Evolutionary conservation across 1,140 invertebrate species (phyloP), one percentile per base, ranked within the genome.

Genomic region (Caenorhabditis tropicalis): DNA sequence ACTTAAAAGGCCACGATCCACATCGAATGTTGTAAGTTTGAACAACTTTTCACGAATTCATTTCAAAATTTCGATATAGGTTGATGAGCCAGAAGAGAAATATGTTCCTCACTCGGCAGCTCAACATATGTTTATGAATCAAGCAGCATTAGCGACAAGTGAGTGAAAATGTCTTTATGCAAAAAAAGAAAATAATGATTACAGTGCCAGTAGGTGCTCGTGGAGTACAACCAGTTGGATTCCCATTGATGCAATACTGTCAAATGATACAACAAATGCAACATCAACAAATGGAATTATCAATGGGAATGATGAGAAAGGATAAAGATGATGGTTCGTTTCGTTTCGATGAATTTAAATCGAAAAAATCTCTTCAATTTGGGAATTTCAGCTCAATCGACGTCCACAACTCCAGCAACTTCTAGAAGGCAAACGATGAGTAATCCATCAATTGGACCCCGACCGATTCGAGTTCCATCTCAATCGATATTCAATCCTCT

Each of bases 261-360:
- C 65, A 74, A 24, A 74, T 74, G 65, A 74, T 74, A 24, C 65
- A 74, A 24, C 65, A 74, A 74, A 74, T 74, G 65, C 65, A 74
- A 31, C 36, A 74, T 74, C 65, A 74, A n/a, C 16, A 46, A 7
- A 74, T 74, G 65, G 65, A 74, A n/a, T 74, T n/a, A 9, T 36
- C 65, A 31, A 46, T 74, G n/a, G 19, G 12, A 46, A 43, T 74
- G 33, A 43, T 74, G n/a, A 74, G 65, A n/a, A 74, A 74, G 16
- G 65, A 74, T 16, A 74, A 74, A 74, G 65, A 74, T 2, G 65
- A 74, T 9, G 19, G 65, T 74, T 7, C 24, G 58, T n/a, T 36
- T 36, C 2, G 16, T 43, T 12, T 43, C 39, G 0, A 15, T n/a
- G 15, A 5, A 10, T n/a, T 19, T n/a, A 65, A 36, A 16, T n/a